Conservation (phyloP, 2,113 vertebrate species). For the Pterocles orientalis region DNA sequence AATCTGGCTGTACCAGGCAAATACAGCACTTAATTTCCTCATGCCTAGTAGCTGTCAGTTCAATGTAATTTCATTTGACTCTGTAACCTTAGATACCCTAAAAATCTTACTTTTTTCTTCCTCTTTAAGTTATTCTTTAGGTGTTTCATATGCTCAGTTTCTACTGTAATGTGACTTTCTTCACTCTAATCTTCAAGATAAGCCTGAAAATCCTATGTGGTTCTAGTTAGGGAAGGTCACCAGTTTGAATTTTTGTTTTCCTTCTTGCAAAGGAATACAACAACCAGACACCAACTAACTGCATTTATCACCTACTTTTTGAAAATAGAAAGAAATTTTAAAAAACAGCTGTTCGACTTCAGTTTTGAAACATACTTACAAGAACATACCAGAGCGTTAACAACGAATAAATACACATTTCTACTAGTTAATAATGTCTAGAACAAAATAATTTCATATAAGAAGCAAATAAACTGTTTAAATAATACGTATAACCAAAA, state of each 20-base stretch:
- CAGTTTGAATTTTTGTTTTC: neutral
- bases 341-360: neutral
- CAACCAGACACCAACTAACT: neutral
- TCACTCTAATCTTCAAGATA: neutral
- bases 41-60: neutral
- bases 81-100: neutral
- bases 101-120: neutral
- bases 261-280: neutral
- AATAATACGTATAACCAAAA: neutral
- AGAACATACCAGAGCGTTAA: neutral
- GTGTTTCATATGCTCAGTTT: neutral
- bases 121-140: neutral
- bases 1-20: neutral
- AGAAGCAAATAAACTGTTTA: neutral
- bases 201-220: neutral
- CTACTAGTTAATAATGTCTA: neutral
- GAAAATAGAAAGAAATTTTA: neutral
- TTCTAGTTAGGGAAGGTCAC: neutral
- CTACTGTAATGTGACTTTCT: neutral
- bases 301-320: neutral
- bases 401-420: neutral
- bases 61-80: neutral
- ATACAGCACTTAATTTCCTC: neutral
- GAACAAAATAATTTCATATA: neutral
- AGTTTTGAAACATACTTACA: neutral